Conservation (phyloP, 1,140 invertebrate species). For the Meteorus sp. region DNA sequence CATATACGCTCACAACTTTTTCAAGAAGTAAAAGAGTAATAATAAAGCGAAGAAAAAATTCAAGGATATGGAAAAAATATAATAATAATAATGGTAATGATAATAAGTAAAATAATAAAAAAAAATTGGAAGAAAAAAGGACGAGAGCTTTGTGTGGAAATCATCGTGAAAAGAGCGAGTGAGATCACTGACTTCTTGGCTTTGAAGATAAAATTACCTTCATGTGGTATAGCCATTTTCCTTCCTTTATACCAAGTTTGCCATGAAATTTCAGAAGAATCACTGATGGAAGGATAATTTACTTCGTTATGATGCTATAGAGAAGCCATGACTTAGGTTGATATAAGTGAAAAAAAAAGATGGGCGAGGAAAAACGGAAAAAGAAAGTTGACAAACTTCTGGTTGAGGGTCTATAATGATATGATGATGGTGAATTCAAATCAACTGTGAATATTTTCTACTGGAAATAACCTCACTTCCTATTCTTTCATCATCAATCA, state of each 20-base stretch:
- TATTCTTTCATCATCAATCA: no score
- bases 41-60: neutral
- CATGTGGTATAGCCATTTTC: slow-evolving; percentile 11
- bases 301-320: slow-evolving; percentile 8
- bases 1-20: slow-evolving; percentile 4
- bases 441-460: no score
- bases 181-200: no score
- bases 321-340: no score
- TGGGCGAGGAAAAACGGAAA: neutral
- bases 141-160: no score
- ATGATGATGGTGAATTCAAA: no score
- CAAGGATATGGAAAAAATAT: no score
- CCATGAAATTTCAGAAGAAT: slow-evolving; percentile 12
- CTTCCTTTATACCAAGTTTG: slow-evolving; percentile 7
- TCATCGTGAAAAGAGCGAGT: no score
- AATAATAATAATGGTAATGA: slow-evolving; percentile 4
- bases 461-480: no score
- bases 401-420: no score
- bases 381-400: slow-evolving; percentile 1
- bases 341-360: neutral
- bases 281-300: slow-evolving; percentile 10
- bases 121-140: no score
- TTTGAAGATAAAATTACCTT: slow-evolving; percentile 15
- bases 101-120: no score
- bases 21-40: neutral